phyloP scores from a whole-genome alignment of 2,797 vertebrate genomes.

The Characodon lateralis region DNA sequence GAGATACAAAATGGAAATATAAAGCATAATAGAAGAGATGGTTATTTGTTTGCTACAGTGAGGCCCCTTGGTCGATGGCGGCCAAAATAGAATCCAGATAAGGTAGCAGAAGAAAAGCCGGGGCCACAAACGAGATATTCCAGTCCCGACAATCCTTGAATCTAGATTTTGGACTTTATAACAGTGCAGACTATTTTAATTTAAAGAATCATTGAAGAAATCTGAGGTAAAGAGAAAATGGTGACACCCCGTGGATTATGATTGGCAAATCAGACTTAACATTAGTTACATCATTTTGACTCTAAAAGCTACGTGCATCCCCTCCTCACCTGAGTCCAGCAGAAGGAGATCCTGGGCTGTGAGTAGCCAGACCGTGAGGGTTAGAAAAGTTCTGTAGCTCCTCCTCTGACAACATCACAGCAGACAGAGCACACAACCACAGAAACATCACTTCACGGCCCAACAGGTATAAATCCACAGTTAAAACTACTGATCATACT shows the following conservation, averaged over 20 bases:
- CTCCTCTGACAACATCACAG: slow-evolving; percentile 79
- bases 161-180: neutral
- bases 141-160: neutral
- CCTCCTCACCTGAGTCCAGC: slow-evolving; percentile 80
- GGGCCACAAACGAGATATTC: neutral
- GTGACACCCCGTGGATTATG: neutral
- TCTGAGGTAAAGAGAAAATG: neutral
- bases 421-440: slow-evolving; percentile 73
- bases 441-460: slow-evolving; percentile 68
- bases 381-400: slow-evolving; percentile 86
- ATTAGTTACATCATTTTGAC: neutral
- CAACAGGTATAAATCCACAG: slow-evolving; percentile 48
- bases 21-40: neutral
- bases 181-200: neutral
- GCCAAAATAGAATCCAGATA: neutral
- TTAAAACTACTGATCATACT: slow-evolving; percentile 30
- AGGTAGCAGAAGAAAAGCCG: neutral
- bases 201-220: neutral
- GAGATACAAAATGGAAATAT: neutral
- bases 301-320: neutral
- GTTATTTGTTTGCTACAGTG: neutral
- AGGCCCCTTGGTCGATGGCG: too few species aligned
- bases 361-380: slow-evolving; percentile 85
- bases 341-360: slow-evolving; percentile 84
- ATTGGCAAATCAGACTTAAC: neutral